A percentile compares a stretch with the other conserved stretches of the same genome.
Evolutionary conservation across 2,888 invertebrate species (phyloP).

Genomic region (Osmoderma eremita): DNA sequence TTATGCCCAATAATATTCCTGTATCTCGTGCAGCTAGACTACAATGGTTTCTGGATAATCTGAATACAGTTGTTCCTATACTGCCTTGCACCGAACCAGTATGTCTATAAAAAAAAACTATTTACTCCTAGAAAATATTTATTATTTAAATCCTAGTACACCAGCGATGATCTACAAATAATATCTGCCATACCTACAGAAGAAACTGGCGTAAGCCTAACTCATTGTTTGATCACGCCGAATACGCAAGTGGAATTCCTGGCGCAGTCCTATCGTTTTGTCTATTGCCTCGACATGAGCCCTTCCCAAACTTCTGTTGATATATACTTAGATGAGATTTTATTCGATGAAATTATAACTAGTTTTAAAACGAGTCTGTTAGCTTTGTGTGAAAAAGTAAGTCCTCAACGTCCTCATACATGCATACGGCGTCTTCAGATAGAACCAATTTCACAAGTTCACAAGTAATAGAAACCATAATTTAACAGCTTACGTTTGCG

Average conservation of each 20-base stretch:
- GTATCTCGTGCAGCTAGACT: conserved; percentile 78
- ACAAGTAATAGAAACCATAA: not conserved
- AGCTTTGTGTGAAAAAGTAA: conserved; percentile 68
- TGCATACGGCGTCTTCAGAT: too few species aligned
- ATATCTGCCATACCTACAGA: conserved; percentile 72
- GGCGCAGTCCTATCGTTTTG: conserved; percentile 76
- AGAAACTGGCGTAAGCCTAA: conserved; percentile 61
- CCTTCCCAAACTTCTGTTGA: conserved; percentile 79
- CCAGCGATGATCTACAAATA: conserved; percentile 70
- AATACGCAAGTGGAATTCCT: conserved; percentile 74
- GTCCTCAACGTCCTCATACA: too few species aligned
- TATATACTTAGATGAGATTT: conserved; percentile 69
- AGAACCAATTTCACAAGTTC: not conserved
- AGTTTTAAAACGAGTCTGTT: conserved; percentile 68
- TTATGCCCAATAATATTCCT: conserved; percentile 76
- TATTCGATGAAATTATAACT: conserved; percentile 70
- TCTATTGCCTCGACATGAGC: conserved; percentile 81
- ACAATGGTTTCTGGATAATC: conserved; percentile 77
- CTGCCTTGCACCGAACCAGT: conserved; percentile 60
- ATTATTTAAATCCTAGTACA: conserved; percentile 58
- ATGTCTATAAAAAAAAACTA: conserved; percentile 45
- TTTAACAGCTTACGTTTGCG: not conserved
- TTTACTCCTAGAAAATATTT: too few species aligned
- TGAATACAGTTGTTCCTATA: conserved; percentile 70
- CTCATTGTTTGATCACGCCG: conserved; percentile 67